Percentiles rank a stretch among this genome's conserved stretches.
Conservation (phyloP, 2,888 invertebrate genomes). For the Chloroclystis v-ata region DNA sequence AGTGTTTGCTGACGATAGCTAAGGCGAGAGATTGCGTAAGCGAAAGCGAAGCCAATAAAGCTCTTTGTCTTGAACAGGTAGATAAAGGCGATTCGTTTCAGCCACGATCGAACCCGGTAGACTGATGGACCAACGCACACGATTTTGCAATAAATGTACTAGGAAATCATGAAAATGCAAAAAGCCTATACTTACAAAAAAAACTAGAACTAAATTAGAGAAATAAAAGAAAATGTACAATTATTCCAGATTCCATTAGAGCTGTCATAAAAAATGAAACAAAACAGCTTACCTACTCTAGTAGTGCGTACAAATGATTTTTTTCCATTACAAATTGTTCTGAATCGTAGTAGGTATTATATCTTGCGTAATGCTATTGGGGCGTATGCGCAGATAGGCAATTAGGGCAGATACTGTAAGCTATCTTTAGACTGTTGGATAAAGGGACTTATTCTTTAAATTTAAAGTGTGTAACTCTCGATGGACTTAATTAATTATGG, state of each 20-base stretch:
- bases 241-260: neutral
- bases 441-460: constrained; percentile 29
- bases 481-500: too few species aligned
- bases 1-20: too few species aligned
- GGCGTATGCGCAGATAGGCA: constrained; percentile 31
- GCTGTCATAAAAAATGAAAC: constrained; percentile 38
- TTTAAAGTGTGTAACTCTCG: neutral
- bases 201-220: too few species aligned
- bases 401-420: constrained; percentile 28
- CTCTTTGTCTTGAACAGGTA: too few species aligned
- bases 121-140: neutral
- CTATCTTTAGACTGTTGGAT: constrained; percentile 18
- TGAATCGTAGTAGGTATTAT: constrained; percentile 14
- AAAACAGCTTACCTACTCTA: constrained; percentile 42
- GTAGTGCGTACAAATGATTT: constrained; percentile 29
- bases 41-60: too few species aligned
- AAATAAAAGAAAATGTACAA: too few species aligned
- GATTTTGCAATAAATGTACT: constrained; percentile 1
- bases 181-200: neutral
- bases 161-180: constrained; percentile 1
- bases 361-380: constrained; percentile 41
- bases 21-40: too few species aligned
- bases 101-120: neutral
- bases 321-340: constrained; percentile 37
- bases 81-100: neutral